A percentile compares a stretch with the other conserved stretches of the same genome.
Conservation (phyloP, 1,140 invertebrate genomes). For the Lepidostoma basale region DNA sequence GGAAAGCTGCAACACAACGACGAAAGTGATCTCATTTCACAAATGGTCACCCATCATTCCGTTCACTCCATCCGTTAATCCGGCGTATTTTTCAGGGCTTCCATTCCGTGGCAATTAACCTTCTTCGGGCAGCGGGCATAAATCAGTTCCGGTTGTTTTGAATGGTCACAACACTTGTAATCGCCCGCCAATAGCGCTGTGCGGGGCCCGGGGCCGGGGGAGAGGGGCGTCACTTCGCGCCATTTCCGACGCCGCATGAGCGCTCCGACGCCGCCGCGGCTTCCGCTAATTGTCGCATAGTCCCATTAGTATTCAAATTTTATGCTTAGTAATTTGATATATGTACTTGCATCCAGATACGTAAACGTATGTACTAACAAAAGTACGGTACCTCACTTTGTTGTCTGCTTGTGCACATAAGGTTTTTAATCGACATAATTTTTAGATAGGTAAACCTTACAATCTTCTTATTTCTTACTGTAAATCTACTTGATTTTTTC, state of each 20-base stretch:
- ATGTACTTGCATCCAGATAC: no score
- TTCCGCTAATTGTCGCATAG: conserved; percentile 35
- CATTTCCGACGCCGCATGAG: conserved; percentile 30
- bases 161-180: conserved; percentile 21
- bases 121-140: not conserved
- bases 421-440: no score
- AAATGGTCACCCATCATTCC: conserved; percentile 1
- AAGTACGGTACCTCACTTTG: no score
- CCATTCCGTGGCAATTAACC: not conserved
- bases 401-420: no score
- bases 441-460: no score
- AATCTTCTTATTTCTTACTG: no score
- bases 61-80: conserved; percentile 6
- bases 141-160: conserved; percentile 32
- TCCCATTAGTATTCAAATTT: conserved; percentile 1
- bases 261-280: conserved; percentile 25
- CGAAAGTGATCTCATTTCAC: not conserved
- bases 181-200: conserved; percentile 30
- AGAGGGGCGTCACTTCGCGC: conserved; percentile 14
- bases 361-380: no score
- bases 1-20: no score
- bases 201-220: not conserved
- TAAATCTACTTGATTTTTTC: no score
- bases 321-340: no score
- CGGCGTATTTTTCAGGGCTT: not conserved